phyloP scores from a whole-genome alignment of 2,797 vertebrate genomes.

The Dryobates pubescens region DNA sequence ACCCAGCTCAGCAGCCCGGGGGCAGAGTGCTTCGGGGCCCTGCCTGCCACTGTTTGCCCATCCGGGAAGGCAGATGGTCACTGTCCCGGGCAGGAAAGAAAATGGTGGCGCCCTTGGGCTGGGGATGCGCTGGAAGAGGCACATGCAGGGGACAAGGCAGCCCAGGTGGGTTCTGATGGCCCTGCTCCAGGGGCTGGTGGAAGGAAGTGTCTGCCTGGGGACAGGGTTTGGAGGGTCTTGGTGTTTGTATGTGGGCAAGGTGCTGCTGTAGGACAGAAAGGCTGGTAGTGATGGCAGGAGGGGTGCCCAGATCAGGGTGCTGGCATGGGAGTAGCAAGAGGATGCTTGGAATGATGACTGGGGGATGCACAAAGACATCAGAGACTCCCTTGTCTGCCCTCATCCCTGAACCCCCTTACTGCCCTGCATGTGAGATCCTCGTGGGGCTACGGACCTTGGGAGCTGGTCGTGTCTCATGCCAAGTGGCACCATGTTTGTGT shows the following conservation, averaged over 20 bases:
- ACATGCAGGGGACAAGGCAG: neutral
- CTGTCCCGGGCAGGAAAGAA: neutral
- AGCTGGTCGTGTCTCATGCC: neutral
- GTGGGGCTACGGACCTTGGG: neutral
- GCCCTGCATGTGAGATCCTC: neutral
- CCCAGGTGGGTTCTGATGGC: neutral
- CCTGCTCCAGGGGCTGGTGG: neutral
- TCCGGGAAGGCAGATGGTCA: neutral
- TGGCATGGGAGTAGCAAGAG: neutral
- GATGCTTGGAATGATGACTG: neutral
- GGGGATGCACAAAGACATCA: fast-evolving
- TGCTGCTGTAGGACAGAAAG: neutral
- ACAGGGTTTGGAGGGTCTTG: neutral
- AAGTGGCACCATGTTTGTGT: neutral
- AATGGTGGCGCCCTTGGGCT: neutral
- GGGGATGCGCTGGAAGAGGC: too few relatives aligned
- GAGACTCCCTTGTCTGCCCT: neutral
- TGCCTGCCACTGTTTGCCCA: neutral
- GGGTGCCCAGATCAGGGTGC: neutral
- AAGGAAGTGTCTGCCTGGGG: neutral
- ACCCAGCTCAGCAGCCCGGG: neutral
- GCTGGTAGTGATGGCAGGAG: neutral
- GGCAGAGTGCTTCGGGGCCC: neutral
- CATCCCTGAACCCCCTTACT: neutral
- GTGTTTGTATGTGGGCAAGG: neutral